A percentile compares a stretch with the other conserved stretches of the same genome.
These are phyloP conservation scores for Ictalurus furcatus DNA, from an alignment of 2,113 vertebrate species.

Conservation along the genomic window DNA sequence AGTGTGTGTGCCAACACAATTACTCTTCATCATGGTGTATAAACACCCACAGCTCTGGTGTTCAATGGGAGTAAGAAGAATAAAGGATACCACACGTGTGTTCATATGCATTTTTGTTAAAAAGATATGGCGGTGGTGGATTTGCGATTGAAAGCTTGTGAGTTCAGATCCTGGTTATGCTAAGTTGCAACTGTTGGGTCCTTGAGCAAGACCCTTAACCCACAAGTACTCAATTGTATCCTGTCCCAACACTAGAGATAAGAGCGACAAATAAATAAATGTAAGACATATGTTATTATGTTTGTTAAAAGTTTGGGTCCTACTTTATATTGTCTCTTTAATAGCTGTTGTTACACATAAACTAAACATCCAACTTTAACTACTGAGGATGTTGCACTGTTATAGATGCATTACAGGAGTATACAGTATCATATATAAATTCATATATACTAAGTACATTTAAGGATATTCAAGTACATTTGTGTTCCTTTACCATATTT, in stretches of 20 bases:
- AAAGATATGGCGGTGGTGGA: neutral
- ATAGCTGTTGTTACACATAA: neutral
- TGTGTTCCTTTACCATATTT: neutral
- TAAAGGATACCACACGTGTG: neutral
- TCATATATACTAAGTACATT: neutral
- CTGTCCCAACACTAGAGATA: neutral
- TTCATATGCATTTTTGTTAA: neutral
- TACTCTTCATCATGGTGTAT: conserved; percentile 38
- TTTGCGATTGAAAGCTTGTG: neutral
- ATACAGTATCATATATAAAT: neutral
- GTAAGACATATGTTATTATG: neutral
- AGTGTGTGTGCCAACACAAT: conserved; percentile 38
- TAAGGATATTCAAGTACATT: neutral
- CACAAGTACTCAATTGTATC: neutral
- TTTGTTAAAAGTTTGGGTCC: neutral
- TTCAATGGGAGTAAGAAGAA: neutral
- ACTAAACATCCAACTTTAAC: too few relatives aligned
- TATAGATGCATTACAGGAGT: neutral
- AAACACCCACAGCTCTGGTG: conserved; percentile 7
- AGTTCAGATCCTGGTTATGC: neutral
- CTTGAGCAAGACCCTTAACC: neutral
- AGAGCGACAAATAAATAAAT: too few relatives aligned
- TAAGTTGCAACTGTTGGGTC: neutral
- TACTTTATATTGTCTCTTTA: neutral
- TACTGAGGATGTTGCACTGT: neutral